A percentile compares a stretch with the other conserved stretches of the same genome.
phyloP scores from a whole-genome alignment of 2,797 vertebrate species.

The Limnodromus scolopaceus region DNA sequence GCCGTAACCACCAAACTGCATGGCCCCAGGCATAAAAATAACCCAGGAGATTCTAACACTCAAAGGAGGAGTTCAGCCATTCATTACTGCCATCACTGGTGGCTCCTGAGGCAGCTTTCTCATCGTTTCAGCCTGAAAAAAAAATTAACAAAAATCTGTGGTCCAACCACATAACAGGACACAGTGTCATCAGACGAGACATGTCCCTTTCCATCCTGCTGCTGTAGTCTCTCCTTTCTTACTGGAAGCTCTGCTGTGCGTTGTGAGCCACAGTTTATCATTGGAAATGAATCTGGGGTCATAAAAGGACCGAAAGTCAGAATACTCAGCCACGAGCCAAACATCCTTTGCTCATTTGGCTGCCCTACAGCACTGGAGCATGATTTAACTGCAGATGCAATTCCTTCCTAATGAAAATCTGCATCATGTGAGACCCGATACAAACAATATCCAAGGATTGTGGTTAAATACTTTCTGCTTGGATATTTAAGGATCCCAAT shows the following conservation, averaged over 20 bases:
- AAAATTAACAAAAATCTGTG: background rate
- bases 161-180: background rate
- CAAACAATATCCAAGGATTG: background rate
- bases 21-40: fast-evolving
- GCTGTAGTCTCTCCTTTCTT: background rate
- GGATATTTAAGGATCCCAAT: background rate
- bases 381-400: background rate
- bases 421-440: background rate
- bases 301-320: background rate
- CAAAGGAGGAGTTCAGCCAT: background rate
- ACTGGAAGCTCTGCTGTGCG: background rate
- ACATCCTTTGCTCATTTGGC: background rate
- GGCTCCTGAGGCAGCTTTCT: background rate
- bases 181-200: background rate
- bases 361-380: background rate
- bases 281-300: background rate
- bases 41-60: background rate
- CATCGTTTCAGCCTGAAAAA: background rate
- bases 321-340: background rate
- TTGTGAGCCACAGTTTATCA: background rate
- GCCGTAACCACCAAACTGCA: background rate
- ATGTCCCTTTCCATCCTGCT: background rate
- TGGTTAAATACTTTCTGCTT: background rate
- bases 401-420: background rate
- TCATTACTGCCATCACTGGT: background rate